These are phyloP conservation scores for Lysiphlebus fabarum DNA, from an alignment of 1,140 invertebrate genomes.

Conservation along the genomic window DNA sequence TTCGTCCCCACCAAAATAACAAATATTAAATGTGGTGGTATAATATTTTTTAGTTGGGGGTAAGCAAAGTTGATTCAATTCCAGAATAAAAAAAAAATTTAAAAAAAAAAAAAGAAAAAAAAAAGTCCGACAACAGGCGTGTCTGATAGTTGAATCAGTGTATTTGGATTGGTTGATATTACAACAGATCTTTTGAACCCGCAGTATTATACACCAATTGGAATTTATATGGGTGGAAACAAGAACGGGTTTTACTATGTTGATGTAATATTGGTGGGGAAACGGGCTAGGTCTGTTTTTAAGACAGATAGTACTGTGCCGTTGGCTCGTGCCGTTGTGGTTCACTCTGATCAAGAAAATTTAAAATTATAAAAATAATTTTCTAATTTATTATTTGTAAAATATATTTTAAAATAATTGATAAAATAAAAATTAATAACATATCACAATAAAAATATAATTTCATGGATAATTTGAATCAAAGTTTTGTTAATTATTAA, in stretches of 20 bases:
- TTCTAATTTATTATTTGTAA: too few relatives aligned
- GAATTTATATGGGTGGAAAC: constrained; percentile 38
- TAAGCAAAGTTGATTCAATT: constrained; percentile 30
- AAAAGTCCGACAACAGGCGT: constrained; percentile 27
- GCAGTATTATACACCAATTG: constrained; percentile 32
- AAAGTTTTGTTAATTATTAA: background rate
- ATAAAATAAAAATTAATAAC: too few relatives aligned
- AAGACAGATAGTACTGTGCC: constrained; percentile 54
- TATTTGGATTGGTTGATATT: constrained; percentile 18
- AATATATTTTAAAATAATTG: too few relatives aligned
- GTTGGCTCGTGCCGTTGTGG: constrained; percentile 53
- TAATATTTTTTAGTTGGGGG: constrained; percentile 22
- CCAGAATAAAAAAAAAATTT: constrained; percentile 29
- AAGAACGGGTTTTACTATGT: constrained; percentile 41
- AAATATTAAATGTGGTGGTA: constrained; percentile 25
- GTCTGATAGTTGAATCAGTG: constrained; percentile 23
- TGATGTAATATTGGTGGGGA: constrained; percentile 22
- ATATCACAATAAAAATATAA: too few relatives aligned
- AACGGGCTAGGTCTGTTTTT: constrained; percentile 31
- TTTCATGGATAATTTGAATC: constrained; percentile 8
- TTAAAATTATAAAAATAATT: background rate
- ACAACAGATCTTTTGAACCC: constrained; percentile 29
- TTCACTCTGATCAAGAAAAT: constrained; percentile 39
- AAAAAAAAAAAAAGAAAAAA: too few relatives aligned
- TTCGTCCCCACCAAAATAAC: constrained; percentile 41